Conservation (phyloP, 1,140 invertebrate species). For the Charaxes varanes region DNA sequence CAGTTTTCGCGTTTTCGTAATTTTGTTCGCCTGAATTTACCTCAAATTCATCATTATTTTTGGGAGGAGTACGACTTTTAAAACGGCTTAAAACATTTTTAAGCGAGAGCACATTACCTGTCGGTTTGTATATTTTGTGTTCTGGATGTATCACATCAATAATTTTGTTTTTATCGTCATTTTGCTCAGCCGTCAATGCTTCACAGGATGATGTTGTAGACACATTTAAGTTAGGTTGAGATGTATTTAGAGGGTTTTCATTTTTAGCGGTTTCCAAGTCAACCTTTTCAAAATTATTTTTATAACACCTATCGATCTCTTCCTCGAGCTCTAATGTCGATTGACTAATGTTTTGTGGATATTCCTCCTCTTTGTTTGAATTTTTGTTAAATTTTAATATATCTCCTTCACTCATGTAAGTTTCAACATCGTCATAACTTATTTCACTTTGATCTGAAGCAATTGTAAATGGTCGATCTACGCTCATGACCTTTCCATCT, state of each 20-base stretch:
- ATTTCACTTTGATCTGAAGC: conserved; percentile 79
- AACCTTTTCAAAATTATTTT: conserved; percentile 64
- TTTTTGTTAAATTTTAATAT: conserved; percentile 75
- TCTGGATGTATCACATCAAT: conserved; percentile 78
- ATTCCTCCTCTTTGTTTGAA: conserved; percentile 59
- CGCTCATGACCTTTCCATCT: conserved; percentile 72
- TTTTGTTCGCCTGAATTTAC: conserved; percentile 51
- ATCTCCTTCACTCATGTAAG: conserved; percentile 68
- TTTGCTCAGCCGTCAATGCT: conserved; percentile 48
- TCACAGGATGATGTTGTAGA: conserved; percentile 70
- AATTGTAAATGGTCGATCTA: conserved; percentile 80
- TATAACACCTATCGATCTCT: conserved; percentile 70
- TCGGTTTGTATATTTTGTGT: conserved; percentile 83
- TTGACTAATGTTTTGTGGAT: conserved; percentile 70
- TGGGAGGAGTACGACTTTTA: conserved; percentile 55
- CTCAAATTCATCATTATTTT: conserved; percentile 50
- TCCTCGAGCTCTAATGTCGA: conserved; percentile 68
- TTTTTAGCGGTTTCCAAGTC: conserved; percentile 57
- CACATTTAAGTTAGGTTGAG: conserved; percentile 50
- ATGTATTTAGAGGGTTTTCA: conserved; percentile 41
- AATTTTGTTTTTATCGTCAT: conserved; percentile 59
- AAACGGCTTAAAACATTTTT: conserved; percentile 68
- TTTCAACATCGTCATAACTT: conserved; percentile 75
- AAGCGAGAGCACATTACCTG: conserved; percentile 62
- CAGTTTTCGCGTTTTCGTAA: conserved; percentile 50